Base-by-base conservation (phyloP, 1,140 invertebrate species). In the Drosophila tani region DNA sequence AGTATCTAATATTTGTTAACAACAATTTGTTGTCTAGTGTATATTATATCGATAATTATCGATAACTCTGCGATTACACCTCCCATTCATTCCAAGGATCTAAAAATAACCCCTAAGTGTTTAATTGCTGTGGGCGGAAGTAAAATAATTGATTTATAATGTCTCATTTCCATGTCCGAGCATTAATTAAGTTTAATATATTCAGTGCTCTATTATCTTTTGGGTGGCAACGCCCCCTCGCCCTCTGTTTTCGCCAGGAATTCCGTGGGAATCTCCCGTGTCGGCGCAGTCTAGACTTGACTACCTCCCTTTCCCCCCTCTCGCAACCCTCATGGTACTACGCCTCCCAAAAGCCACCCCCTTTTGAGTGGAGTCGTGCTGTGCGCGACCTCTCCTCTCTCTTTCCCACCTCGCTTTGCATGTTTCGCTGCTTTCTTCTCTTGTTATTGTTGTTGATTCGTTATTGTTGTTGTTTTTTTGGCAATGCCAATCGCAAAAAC, bases 401-500 rank as follows among this genome's bases (percentile, higher is more conserved):
- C 17, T 35, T 59, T 60, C n/a, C 46, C 43, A 17, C 19, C n/a
- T 65, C 32, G 45, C 57, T 45, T 46, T 68, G 66, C 58, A 51
- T 63, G 55, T 63, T 64, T 41, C 62, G 41, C 53, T 47, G 75
- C 58, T 79, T 71, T 86, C 50, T 68, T 74, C 49, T 63, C 53
- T 65, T 43, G 70, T 60, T 49, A 29, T 60, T 65, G 45, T 55
- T 57, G 15, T 40, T 51, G 17, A 32, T 32, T 41, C 27, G 27
- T 6, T 69, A 21, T 50, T 71, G 51, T 57, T 47, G 21, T 17
- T 24, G 51, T 53, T 69, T 57, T 76, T 86, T 86, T 74, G 77
- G 79, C 83, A 77, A 62, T 84, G 79, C 79, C 79, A 85, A 85
- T 86, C 83, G 67, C 70, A 69, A 75, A 75, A 78, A 77, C 40